Evolutionary conservation across 2,113 vertebrate genomes (phyloP).

Genomic region (Riparia riparia): DNA sequence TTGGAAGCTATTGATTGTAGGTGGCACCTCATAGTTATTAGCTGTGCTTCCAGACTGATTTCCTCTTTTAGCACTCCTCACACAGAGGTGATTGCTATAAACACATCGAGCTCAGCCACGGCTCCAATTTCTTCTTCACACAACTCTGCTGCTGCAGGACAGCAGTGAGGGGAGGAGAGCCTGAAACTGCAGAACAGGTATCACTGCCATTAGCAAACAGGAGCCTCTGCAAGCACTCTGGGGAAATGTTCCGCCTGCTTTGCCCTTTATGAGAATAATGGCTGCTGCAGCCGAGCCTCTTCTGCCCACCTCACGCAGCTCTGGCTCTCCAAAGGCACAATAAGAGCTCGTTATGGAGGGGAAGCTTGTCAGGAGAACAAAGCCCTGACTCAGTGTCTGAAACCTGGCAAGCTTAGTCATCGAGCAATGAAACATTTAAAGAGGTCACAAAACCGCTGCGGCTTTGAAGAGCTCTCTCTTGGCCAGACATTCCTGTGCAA

Average conservation of each 20-base stretch:
- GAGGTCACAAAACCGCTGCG: background rate
- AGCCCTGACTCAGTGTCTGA: background rate
- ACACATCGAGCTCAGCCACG: background rate
- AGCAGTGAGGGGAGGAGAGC: background rate
- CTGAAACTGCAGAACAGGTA: background rate
- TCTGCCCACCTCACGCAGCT: background rate
- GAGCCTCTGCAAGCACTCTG: background rate
- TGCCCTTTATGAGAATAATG: background rate
- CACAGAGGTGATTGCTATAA: background rate
- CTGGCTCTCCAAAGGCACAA: background rate
- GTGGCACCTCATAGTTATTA: background rate
- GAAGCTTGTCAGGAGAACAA: constrained; percentile 14
- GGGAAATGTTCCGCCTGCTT: background rate
- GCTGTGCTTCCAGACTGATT: background rate
- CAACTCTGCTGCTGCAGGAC: background rate
- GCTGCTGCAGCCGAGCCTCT: background rate
- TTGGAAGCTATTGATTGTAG: background rate
- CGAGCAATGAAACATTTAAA: constrained; percentile 20
- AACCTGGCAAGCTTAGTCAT: background rate
- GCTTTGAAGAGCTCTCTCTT: background rate
- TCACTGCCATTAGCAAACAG: background rate
- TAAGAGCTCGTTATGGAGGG: background rate
- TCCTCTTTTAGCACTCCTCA: background rate
- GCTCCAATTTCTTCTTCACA: background rate
- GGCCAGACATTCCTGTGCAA: background rate